A percentile compares a stretch with the other conserved stretches of the same genome.
These are phyloP conservation scores for Acronicta psi DNA, from an alignment of 2,888 invertebrate species.

Conservation along the genomic window DNA sequence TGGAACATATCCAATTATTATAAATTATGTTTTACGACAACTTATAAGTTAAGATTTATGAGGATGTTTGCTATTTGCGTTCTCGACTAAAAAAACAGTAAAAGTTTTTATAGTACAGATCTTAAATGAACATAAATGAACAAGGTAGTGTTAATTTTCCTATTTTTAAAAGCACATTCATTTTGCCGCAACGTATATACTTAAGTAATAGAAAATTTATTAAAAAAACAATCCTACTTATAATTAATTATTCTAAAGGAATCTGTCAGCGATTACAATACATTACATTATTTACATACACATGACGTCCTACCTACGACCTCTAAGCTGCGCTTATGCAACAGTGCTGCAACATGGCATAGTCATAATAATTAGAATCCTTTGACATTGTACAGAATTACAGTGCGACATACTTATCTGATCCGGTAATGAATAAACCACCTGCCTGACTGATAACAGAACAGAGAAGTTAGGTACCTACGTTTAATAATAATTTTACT, in stretches of 20 bases:
- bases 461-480: no score
- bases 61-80: neutral
- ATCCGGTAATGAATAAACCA: no score
- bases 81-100: neutral
- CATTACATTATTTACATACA: conserved; percentile 6
- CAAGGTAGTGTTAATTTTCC: no score
- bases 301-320: conserved; percentile 1
- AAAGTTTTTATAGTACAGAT: neutral
- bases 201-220: conserved; percentile 15
- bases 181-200: no score
- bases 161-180: no score
- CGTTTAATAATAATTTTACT: no score
- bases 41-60: conserved; percentile 13
- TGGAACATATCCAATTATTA: conserved; percentile 36
- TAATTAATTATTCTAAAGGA: conserved; percentile 13
- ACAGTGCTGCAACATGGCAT: neutral
- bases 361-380: conserved; percentile 1
- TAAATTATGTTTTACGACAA: conserved; percentile 34
- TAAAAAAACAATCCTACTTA: no score
- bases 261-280: conserved; percentile 19
- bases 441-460: no score
- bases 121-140: no score
- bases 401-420: neutral
- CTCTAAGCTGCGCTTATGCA: neutral
- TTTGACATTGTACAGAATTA: neutral